These are phyloP conservation scores for Marmota monax DNA, from an alignment of 2,113 vertebrate species.

Conservation along the genomic window DNA sequence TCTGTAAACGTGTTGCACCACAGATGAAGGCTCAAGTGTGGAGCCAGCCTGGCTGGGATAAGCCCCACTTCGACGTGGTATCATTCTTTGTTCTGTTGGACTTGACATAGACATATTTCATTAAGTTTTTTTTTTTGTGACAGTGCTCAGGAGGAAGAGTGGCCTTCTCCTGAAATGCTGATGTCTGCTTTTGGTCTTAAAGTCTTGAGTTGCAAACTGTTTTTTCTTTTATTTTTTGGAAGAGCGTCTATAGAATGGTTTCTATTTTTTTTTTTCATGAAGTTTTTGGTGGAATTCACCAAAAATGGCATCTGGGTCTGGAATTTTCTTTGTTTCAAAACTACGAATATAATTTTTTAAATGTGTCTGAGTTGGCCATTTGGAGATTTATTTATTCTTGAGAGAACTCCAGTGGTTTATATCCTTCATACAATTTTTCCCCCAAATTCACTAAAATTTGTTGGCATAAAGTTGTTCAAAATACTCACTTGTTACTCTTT, in stretches of 20 bases:
- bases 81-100: background rate
- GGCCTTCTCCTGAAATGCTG: background rate
- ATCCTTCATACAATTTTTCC: background rate
- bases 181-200: background rate
- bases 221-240: background rate
- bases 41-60: background rate
- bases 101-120: background rate
- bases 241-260: background rate
- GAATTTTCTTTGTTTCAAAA: conserved; percentile 31
- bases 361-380: background rate
- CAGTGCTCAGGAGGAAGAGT: background rate
- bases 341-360: background rate
- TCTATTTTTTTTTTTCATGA: conserved; percentile 3
- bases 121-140: background rate
- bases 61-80: background rate
- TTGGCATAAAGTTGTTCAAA: conserved; percentile 9
- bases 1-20: background rate
- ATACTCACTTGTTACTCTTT: background rate
- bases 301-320: conserved; percentile 21
- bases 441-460: background rate
- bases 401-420: background rate
- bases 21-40: background rate
- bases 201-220: background rate
- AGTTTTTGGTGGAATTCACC: background rate
- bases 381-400: background rate